phyloP scores from a whole-genome alignment of 2,797 vertebrate genomes.

The Rhinatrema bivittatum region DNA sequence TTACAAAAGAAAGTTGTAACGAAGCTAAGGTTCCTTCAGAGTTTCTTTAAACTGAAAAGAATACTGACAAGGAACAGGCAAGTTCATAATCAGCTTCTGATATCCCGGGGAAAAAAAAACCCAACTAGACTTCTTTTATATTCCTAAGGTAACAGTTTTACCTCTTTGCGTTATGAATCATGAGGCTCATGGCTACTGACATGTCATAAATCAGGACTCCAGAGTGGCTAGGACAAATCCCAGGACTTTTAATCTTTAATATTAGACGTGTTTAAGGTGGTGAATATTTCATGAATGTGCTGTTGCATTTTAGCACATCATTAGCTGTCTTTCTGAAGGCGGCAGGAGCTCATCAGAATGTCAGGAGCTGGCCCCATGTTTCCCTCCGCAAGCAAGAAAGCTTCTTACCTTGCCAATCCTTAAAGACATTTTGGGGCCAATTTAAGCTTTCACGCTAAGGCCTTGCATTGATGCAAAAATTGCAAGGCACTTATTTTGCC shows the following conservation, averaged over 20 bases:
- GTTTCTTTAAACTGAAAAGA: not conserved
- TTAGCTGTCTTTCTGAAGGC: constrained; percentile 35
- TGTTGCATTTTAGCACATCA: constrained; percentile 55
- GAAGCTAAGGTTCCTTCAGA: constrained; percentile 23
- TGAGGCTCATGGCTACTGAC: constrained; percentile 55
- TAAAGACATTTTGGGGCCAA: constrained; percentile 11
- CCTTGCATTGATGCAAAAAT: too few species aligned
- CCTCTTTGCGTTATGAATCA: constrained; percentile 59
- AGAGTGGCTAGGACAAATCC: constrained; percentile 53
- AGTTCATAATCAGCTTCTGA: not conserved
- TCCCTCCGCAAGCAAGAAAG: constrained; percentile 8
- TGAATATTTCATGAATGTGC: constrained; percentile 68
- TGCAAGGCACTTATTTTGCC: too few species aligned
- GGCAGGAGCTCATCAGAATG: constrained; percentile 11
- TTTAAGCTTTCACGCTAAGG: not conserved
- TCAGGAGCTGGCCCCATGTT: not conserved
- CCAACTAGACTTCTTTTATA: constrained; percentile 2
- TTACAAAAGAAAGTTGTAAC: constrained; percentile 27
- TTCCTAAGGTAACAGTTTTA: constrained; percentile 32
- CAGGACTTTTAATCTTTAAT: constrained; percentile 60
- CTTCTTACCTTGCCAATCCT: constrained; percentile 25
- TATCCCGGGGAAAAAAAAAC: not conserved
- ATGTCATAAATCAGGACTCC: constrained; percentile 70
- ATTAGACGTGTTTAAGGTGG: constrained; percentile 53
- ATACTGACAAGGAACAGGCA: not conserved